phyloP scores from a whole-genome alignment of 53 echinoderm and acorn worm genomes.

The Antedon mediterranea region DNA sequence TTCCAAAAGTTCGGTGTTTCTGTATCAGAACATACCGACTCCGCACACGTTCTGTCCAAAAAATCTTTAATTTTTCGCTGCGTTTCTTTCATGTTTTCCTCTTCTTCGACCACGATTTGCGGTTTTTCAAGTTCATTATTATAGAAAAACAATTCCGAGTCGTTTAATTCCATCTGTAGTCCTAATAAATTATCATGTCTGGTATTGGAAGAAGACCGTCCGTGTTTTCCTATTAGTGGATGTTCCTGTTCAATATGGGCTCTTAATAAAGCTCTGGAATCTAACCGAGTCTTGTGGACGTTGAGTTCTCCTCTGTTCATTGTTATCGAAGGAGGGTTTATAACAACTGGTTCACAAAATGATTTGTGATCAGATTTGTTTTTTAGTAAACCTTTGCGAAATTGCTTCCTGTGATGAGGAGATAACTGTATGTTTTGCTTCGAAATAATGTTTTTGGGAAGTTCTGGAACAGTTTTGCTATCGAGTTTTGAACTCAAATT shows the following conservation, averaged over 20 bases:
- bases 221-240: not conserved
- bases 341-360: not conserved
- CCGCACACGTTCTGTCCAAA: slow-evolving; percentile 52
- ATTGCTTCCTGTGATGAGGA: not conserved
- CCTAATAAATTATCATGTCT: not conserved
- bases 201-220: not conserved
- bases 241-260: not conserved
- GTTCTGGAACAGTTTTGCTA: too few species aligned
- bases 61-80: slow-evolving; percentile 66
- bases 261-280: not conserved
- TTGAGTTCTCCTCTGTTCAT: not conserved
- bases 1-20: slow-evolving; percentile 19
- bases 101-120: slow-evolving; percentile 7
- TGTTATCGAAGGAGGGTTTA: not conserved
- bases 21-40: slow-evolving; percentile 20
- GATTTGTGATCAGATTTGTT: not conserved
- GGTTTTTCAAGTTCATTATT: not conserved
- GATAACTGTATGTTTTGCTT: not conserved
- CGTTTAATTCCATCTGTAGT: not conserved
- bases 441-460: not conserved
- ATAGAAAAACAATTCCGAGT: not conserved
- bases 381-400: not conserved
- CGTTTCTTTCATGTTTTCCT: slow-evolving; percentile 43
- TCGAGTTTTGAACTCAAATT: too few species aligned
- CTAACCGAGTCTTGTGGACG: not conserved